Evolutionary conservation across 2,888 invertebrate species (phyloP), one percentile per base, ranked within the genome.

Genomic region (Oeneis ivallda): DNA sequence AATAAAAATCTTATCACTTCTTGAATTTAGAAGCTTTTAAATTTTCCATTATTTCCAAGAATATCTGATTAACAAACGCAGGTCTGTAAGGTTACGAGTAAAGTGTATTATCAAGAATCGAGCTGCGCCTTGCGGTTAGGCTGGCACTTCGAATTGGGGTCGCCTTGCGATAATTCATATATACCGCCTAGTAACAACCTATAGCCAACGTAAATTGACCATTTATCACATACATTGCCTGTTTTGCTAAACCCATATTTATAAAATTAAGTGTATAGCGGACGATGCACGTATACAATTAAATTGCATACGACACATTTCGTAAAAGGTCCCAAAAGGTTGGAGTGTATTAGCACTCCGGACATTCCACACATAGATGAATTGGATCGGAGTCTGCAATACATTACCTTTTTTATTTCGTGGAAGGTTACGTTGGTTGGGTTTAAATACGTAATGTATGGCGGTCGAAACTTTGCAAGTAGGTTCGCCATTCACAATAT

Each of bases 351-450:
- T 26, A 19, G 41, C 61, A 26, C 59, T 62, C 67, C 67, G 67
- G 67, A 68, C 62, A 65, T 68, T 34, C 67, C 67, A 56, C 7
- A 37, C 65, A 62, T 65, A 58, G 53, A 54, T 65, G 62, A 47
- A 54, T 43, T 41, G 43, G 59, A 49, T 49, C 47, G 37, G 19
- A 34, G 10, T n/a, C 34, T 39, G 49, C 13, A 34, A 15, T 65
- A 58, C 62, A 65, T 62, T 54, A 53, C 65, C 15, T 43, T 19
- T 57, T 66, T 26, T 17, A 13, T 61, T 60, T 34, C 19, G 13
- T 34, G n/a, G 17, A 45, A 41, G 34, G 19, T 1, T 15, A 26
- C 9, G 10, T 43, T n/a, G 26, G 17, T 52, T 47, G 5, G 19
- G 19, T 54, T 32, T 19, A 7, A 59, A 50, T 1, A 32, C 41